These are phyloP conservation scores for Ophion ventricosus DNA, from an alignment of 2,888 invertebrate species.

Conservation along the genomic window DNA sequence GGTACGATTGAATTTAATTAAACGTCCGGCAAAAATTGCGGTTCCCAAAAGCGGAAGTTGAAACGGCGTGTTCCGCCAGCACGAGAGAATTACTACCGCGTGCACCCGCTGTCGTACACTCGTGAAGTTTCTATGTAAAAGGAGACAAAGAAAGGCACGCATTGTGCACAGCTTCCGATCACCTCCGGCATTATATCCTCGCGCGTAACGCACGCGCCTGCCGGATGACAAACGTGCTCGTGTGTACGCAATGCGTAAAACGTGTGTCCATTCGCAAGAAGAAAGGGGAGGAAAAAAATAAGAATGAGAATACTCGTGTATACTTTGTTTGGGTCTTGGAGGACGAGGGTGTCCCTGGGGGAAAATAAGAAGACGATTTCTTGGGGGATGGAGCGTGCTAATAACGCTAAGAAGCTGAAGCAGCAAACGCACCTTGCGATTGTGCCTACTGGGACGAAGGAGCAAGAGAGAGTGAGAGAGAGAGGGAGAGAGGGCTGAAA, in stretches of 20 bases:
- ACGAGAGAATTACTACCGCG: conserved; percentile 26
- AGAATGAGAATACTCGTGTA: conserved; percentile 48
- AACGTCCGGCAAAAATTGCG: not conserved
- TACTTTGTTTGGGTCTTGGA: not conserved
- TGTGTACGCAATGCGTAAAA: conserved; percentile 47
- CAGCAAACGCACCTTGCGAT: conserved; percentile 58
- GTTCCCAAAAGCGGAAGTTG: conserved; percentile 29
- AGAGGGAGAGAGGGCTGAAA: conserved; percentile 53
- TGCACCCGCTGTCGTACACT: conserved; percentile 43
- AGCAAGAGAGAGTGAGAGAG: conserved; percentile 26
- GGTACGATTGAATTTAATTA: not conserved
- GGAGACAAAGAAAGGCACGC: conserved; percentile 15
- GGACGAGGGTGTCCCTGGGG: conserved; percentile 21
- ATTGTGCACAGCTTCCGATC: conserved; percentile 46
- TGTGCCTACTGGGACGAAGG: conserved; percentile 7
- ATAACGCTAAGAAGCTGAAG: conserved; percentile 41
- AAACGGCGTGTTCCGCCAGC: not conserved
- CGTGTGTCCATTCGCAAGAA: conserved; percentile 36
- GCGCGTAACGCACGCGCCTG: conserved; percentile 75
- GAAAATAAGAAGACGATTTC: conserved; percentile 46
- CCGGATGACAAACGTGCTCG: conserved; percentile 65
- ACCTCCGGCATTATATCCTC: conserved; percentile 40
- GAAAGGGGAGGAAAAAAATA: conserved; percentile 41
- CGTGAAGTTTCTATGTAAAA: conserved; percentile 17
- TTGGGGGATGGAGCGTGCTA: conserved; percentile 48